These are phyloP conservation scores for Ips nitidus DNA, from an alignment of 1,140 invertebrate genomes.

Conservation along the genomic window DNA sequence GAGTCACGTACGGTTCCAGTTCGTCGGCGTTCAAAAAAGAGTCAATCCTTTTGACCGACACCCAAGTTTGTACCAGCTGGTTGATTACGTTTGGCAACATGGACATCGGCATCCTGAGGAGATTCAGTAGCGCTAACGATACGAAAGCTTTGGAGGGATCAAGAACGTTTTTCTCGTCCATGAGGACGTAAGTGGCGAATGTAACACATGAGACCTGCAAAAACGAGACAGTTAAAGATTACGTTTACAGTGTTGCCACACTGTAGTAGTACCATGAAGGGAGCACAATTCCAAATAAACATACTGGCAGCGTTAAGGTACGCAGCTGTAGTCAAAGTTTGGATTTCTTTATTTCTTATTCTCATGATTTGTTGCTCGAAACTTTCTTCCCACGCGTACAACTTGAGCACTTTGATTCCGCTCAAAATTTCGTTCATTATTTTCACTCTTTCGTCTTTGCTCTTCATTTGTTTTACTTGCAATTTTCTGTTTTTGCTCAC, in stretches of 20 bases:
- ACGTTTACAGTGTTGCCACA: neutral
- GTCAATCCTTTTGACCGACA: conserved; percentile 81
- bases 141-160: conserved; percentile 93
- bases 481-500: conserved; percentile 79
- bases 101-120: conserved; percentile 89
- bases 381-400: conserved; percentile 58
- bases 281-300: conserved; percentile 94
- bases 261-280: conserved; percentile 77
- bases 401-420: conserved; percentile 36
- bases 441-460: conserved; percentile 89
- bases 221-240: neutral
- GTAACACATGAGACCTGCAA: conserved; percentile 83
- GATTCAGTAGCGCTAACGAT: conserved; percentile 95
- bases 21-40: conserved; percentile 89
- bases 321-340: conserved; percentile 79
- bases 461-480: conserved; percentile 87
- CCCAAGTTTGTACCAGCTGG: conserved; percentile 75
- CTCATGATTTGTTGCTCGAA: conserved; percentile 82
- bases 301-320: conserved; percentile 88
- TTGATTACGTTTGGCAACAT: conserved; percentile 87
- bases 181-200: conserved; percentile 86
- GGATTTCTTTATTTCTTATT: conserved; percentile 81
- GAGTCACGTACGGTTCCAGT: conserved; percentile 71
- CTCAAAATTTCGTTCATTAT: conserved; percentile 60
- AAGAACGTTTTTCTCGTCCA: conserved; percentile 78